These are phyloP conservation scores for Dione juno DNA, from an alignment of 2,888 invertebrate genomes.

Conservation along the genomic window DNA sequence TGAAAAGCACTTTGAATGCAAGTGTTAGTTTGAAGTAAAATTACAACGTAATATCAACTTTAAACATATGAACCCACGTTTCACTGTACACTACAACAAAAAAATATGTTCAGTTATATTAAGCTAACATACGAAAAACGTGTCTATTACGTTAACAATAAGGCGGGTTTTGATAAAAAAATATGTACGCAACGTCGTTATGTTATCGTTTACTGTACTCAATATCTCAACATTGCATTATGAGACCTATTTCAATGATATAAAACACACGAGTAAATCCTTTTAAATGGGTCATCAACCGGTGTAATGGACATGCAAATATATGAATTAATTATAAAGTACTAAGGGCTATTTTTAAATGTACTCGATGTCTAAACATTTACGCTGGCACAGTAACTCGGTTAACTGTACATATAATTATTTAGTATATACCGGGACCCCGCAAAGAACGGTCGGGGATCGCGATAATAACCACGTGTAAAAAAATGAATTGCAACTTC, in stretches of 20 bases:
- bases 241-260: slow-evolving; percentile 7
- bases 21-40: too few species aligned
- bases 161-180: background rate
- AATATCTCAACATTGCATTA: slow-evolving; percentile 10
- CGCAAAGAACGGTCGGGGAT: slow-evolving; percentile 31
- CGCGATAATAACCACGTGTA: slow-evolving; percentile 3
- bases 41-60: background rate
- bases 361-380: background rate
- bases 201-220: background rate
- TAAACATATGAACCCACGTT: background rate
- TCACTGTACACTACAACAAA: background rate
- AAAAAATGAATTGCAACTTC: background rate
- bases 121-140: background rate
- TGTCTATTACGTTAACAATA: accelerated
- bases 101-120: background rate
- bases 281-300: background rate
- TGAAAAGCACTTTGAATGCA: background rate
- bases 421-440: slow-evolving; percentile 41
- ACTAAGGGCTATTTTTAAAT: slow-evolving; percentile 15
- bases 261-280: slow-evolving; percentile 4
- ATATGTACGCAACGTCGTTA: background rate
- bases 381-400: slow-evolving; percentile 25
- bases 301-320: background rate
- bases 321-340: background rate
- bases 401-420: slow-evolving; percentile 43